Conservation (phyloP, 2,113 vertebrate species). For the Mionectes macconnelli region DNA sequence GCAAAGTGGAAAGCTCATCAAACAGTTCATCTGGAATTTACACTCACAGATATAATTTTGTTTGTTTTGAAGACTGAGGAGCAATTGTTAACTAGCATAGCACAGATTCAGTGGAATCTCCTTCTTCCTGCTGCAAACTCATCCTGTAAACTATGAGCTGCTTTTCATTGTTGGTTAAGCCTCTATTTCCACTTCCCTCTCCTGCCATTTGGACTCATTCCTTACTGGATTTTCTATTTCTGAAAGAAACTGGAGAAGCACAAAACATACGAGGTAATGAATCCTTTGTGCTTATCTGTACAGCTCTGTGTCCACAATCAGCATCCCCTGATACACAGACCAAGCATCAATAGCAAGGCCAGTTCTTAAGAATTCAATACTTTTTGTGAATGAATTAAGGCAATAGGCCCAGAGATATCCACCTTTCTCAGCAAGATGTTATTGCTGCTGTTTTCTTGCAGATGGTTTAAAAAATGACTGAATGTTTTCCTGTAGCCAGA, state of each 20-base stretch:
- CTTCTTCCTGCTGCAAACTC: conserved; percentile 24
- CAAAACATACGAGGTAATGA: not conserved
- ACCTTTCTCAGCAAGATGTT: not conserved
- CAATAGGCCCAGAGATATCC: not conserved
- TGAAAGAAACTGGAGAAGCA: not conserved
- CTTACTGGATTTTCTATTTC: not conserved
- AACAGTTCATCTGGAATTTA: conserved; percentile 21
- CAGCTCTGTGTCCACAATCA: not conserved
- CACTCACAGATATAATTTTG: not conserved
- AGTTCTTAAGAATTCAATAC: not conserved
- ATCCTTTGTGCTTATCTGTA: not conserved
- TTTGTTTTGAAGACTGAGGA: conserved; percentile 40
- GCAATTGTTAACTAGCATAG: not conserved
- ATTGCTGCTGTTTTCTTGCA: not conserved
- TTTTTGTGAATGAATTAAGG: not conserved
- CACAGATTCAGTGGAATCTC: not conserved
- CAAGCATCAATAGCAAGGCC: not conserved
- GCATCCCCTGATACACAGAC: not conserved
- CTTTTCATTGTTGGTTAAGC: conserved; percentile 44
- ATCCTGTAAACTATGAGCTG: conserved; percentile 19
- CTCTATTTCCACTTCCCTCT: conserved; percentile 13
- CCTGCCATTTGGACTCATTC: not conserved
- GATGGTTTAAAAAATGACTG: not conserved
- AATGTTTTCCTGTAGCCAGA: not conserved
- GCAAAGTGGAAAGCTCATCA: not conserved